Evolutionary conservation across 2,113 vertebrate genomes (phyloP), one percentile per base, ranked within the genome.

Genomic region (Deroptyus accipitrinus): DNA sequence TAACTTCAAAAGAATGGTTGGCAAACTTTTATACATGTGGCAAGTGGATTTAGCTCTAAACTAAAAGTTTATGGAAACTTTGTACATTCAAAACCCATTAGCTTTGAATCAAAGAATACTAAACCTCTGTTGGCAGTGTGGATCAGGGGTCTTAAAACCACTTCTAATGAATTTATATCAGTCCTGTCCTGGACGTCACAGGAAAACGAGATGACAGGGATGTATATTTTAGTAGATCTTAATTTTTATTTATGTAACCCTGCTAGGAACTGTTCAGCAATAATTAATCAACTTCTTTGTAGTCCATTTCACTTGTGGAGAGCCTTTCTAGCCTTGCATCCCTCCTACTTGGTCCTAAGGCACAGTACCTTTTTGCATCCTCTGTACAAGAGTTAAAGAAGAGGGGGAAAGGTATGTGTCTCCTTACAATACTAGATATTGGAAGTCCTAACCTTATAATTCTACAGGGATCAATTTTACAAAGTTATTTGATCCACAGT

Each of bases 1-100:
- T 91, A 42, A 75, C 64, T 75, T 95, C 86, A 94, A 77, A 97
- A 83, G 49, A 78, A 42, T 0, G 6, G 82, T 11, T 83, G 86
- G 55, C 76, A 92, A 90, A 64, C 44, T 17, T 86, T 95, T 77
- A 54, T 83, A 74, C 14, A n/a, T 63, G 18, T 5, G 7, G 67
- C 90, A 77, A 69, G 52, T n/a, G 93, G 70, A 94, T 93, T 73
- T 69, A 93, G 49, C 51, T 83, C 51, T 78, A 46, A 92, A 84
- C 61, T 78, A 89, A 88, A 62, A 86, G 80, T 94, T 92, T 74
- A 55, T 92, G 80, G 64, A 94, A 96, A 91, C 68, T 92, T 88
- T 63, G 61, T 92, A 39, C 46, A 8, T 86, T 86, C 23, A 64
- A 96, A 81, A 57, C 66, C 44, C 46, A 33, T 90, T 96, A 86